These are phyloP conservation scores for Myotis vivesi DNA, from an alignment of 2,797 vertebrate species.

Conservation along the genomic window DNA sequence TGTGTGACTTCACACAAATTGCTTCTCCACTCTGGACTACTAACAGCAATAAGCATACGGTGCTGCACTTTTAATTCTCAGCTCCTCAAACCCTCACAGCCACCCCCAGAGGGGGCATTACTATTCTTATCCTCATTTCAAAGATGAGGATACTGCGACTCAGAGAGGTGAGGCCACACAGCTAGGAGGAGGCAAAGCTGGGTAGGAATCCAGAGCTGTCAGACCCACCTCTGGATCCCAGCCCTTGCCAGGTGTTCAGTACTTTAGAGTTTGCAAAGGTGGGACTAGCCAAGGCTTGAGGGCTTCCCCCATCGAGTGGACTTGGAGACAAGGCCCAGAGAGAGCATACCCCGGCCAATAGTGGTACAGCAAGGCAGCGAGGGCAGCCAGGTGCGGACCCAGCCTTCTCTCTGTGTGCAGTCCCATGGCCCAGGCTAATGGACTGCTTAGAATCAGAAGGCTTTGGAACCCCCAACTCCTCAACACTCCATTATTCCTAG, in stretches of 20 bases:
- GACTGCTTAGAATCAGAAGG: background rate
- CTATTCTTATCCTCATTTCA: background rate
- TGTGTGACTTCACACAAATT: background rate
- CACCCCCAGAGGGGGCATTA: background rate
- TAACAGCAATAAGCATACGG: background rate
- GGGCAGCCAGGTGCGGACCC: background rate
- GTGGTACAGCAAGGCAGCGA: background rate
- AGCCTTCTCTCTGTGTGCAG: background rate
- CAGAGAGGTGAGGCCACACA: background rate
- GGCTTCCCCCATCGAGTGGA: background rate
- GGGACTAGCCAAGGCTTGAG: background rate
- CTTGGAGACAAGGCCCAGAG: background rate
- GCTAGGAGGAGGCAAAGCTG: background rate
- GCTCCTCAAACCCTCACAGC: background rate
- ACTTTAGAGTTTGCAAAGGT: background rate
- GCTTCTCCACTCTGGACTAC: background rate
- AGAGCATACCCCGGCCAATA: background rate
- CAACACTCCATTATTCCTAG: background rate
- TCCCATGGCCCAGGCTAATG: background rate
- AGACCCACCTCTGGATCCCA: background rate
- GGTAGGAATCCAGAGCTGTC: background rate
- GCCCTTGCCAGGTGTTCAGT: background rate
- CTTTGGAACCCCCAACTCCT: background rate
- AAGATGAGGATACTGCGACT: background rate
- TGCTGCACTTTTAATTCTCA: background rate